A percentile compares a stretch with the other conserved stretches of the same genome.
phyloP scores from a whole-genome alignment of 37 sponge, comb jelly and placozoan species.

The Dysidea cf. avara region DNA sequence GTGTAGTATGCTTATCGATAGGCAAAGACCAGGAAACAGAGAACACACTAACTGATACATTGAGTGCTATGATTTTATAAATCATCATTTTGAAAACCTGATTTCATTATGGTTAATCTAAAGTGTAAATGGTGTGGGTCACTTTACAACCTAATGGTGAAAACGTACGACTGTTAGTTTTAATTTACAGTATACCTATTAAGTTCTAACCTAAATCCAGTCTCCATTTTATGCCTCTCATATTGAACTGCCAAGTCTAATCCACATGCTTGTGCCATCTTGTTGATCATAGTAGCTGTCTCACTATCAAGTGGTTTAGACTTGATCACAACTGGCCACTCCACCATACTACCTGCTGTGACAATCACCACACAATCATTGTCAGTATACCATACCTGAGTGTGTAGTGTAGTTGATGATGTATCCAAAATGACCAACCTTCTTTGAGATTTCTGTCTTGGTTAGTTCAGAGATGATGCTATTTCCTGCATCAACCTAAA shows the following conservation, averaged over 20 bases:
- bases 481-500: constrained; percentile 59
- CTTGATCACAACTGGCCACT: constrained; percentile 54
- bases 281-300: constrained; percentile 73
- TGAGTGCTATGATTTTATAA: too few species aligned
- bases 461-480: constrained; percentile 85
- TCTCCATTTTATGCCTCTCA: constrained; percentile 55
- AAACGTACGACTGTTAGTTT: too few species aligned
- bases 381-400: constrained; percentile 9
- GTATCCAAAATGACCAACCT: constrained; percentile 81
- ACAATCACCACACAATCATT: too few species aligned
- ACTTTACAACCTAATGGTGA: too few species aligned
- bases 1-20: too few species aligned
- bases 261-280: constrained; percentile 81
- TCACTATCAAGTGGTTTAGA: constrained; percentile 65
- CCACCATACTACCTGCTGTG: neutral
- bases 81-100: too few species aligned
- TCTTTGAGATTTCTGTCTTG: constrained; percentile 62
- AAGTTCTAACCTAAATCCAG: constrained; percentile 69
- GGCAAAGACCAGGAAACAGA: too few species aligned
- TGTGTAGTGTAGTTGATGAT: constrained; percentile 15
- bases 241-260: constrained; percentile 50
- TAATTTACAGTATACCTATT: too few species aligned
- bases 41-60: too few species aligned
- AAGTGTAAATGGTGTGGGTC: too few species aligned
- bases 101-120: too few species aligned